Percentiles rank a stretch among this genome's conserved stretches.
phyloP scores from a whole-genome alignment of 2,888 invertebrate genomes.

The Drosophila fungiperda region DNA sequence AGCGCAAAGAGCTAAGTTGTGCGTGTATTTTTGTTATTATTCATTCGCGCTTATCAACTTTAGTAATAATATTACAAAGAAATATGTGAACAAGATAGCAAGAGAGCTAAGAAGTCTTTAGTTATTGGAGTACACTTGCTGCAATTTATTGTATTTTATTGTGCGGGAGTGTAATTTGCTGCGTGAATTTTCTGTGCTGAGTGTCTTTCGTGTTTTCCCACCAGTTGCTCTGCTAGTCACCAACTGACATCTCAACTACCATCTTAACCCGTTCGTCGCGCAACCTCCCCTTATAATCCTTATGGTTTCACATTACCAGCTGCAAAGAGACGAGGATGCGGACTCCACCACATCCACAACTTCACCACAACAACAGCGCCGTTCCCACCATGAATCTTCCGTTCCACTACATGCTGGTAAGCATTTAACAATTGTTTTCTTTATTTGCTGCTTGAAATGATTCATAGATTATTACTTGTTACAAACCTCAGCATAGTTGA shows the following conservation, averaged over 20 bases:
- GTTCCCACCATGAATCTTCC: conserved; percentile 61
- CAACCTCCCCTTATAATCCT: background rate
- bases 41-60: conserved; percentile 17
- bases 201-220: conserved; percentile 13
- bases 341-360: conserved; percentile 19
- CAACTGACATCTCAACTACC: background rate
- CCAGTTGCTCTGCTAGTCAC: conserved; percentile 33
- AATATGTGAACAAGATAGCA: conserved; percentile 20
- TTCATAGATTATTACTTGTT: conserved; percentile 15
- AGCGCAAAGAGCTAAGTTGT: background rate
- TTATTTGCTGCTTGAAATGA: conserved; percentile 11
- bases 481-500: background rate
- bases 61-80: conserved; percentile 1
- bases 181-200: background rate
- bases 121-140: background rate
- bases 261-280: background rate
- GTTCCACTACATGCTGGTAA: conserved; percentile 71
- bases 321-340: conserved; percentile 49
- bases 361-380: conserved; percentile 15
- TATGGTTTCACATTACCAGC: conserved; percentile 57
- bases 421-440: background rate
- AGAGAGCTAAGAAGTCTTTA: conserved; percentile 3
- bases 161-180: conserved; percentile 15
- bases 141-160: conserved; percentile 1
- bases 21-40: conserved; percentile 14